phyloP scores from a whole-genome alignment of 2,797 vertebrate species.

The Stomatorhinus walkeri region DNA sequence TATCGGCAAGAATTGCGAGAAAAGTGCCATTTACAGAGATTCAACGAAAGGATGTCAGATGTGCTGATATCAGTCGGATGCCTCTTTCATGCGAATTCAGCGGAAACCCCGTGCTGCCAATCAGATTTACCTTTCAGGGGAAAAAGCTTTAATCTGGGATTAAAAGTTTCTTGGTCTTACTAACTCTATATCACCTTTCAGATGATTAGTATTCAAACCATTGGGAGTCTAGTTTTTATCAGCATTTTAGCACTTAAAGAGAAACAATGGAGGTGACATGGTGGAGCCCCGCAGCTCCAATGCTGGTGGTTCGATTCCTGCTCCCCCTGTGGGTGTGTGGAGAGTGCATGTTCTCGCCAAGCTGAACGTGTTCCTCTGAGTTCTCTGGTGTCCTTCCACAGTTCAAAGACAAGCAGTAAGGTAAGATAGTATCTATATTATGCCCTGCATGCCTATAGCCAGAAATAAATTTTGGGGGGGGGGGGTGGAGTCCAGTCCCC shows the following conservation, averaged over 20 bases:
- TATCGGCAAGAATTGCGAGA: not conserved
- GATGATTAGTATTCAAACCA: not conserved
- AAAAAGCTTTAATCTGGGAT: not conserved
- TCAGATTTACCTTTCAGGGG: constrained; percentile 11
- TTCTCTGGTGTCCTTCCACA: not conserved
- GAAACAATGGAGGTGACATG: not conserved
- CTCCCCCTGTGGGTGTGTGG: not conserved
- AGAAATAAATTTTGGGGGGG: not conserved
- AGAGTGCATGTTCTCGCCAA: not conserved
- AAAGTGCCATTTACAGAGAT: not conserved
- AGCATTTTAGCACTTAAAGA: not conserved
- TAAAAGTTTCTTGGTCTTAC: not conserved
- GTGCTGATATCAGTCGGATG: not conserved
- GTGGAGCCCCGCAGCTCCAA: not conserved
- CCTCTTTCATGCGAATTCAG: constrained; percentile 4
- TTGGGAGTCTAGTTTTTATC: not conserved
- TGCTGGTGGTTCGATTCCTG: not conserved
- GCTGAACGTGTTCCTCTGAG: not conserved
- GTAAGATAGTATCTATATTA: not conserved
- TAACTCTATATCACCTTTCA: not conserved
- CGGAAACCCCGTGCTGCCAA: not conserved
- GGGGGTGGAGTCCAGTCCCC: not conserved
- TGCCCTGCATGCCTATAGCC: not conserved
- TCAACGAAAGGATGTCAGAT: not conserved
- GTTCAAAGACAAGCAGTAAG: not conserved